Base-by-base conservation (phyloP, 2,888 invertebrate genomes). In the Alentia gelatinosa region DNA sequence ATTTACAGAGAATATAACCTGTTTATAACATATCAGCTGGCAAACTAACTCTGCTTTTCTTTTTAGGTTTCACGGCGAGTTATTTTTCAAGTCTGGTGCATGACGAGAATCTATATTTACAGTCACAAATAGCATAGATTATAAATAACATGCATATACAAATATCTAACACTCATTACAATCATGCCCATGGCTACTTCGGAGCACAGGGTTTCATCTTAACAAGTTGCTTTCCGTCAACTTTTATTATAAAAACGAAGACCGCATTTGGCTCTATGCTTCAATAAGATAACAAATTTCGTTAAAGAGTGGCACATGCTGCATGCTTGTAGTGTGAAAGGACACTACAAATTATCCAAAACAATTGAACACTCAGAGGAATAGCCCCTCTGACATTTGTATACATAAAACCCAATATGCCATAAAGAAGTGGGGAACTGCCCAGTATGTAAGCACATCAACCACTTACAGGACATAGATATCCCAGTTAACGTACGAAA, bases 71-170 rank as follows among this genome's bases (percentile, higher is more conserved):
- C 26, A 75, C 23, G 0, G 79, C 39, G 19, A 7, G 39, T 79
- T 37, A 0, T 37, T 12, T 19, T 79, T 79, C 79, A 79, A 37
- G 79, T 79, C 79, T 79, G 63, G 63, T 26, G 79, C 39, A 79
- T 9, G 79, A 79, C 79, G 19, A 79, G 79, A 79, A 35, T 37
- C 47, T 1, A 47, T 86, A 86, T 86, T 42, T 86, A 86, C 86
- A 86, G 47, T 86, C 30, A 86, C 47, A 86, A 86, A 86, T 86
- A 86, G 47, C 86, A 83, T 47, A 86, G 42, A 33, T 86, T 42
- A 86, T 86, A 86, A 86, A 86, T 86, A 86, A 86, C 86, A 86
- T 86, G 86, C 86, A 86, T 86, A 50, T 47, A 47, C 86, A 86
- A 47, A 86, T 47, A 86, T 47, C 86, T 86, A 86, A 42, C 86